Conservation (phyloP, 2,113 vertebrate genomes). For the Colossoma macropomum region DNA sequence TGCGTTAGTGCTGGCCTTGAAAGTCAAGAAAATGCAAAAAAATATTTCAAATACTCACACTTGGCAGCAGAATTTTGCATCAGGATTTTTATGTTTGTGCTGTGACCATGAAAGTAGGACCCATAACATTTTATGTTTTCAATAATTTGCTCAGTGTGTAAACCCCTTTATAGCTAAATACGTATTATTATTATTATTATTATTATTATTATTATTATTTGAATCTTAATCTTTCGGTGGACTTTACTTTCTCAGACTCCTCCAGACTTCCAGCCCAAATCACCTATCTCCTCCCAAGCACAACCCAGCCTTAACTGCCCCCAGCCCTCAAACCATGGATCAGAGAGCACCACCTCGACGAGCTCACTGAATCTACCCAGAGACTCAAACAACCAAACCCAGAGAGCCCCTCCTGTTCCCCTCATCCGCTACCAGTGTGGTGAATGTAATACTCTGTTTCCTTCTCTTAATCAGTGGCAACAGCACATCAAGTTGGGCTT, state of each 20-base stretch:
- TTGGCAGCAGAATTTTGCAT: too few species aligned
- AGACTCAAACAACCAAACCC: conserved; percentile 59
- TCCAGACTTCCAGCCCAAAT: background rate
- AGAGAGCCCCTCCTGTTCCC: conserved; percentile 52
- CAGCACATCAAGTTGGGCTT: conserved; percentile 67
- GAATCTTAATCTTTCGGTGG: background rate
- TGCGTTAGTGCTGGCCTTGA: too few species aligned
- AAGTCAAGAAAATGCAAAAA: too few species aligned
- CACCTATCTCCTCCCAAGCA: background rate
- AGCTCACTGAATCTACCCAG: conserved; percentile 48
- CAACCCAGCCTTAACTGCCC: background rate
- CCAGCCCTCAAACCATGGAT: background rate
- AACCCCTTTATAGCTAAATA: too few species aligned
- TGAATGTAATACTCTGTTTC: conserved; percentile 75
- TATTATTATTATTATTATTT: background rate
- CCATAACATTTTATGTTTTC: too few species aligned
- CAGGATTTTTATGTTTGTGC: too few species aligned
- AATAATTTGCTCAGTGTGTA: too few species aligned
- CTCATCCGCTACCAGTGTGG: conserved; percentile 73
- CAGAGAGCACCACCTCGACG: background rate
- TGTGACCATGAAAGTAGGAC: too few species aligned
- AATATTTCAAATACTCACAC: too few species aligned
- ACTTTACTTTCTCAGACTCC: background rate
- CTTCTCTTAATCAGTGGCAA: conserved; percentile 75
- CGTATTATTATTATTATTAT: too few species aligned